Base-by-base conservation (phyloP, 92 coral and sea anemone genomes). In the Phymanthus crucifer region DNA sequence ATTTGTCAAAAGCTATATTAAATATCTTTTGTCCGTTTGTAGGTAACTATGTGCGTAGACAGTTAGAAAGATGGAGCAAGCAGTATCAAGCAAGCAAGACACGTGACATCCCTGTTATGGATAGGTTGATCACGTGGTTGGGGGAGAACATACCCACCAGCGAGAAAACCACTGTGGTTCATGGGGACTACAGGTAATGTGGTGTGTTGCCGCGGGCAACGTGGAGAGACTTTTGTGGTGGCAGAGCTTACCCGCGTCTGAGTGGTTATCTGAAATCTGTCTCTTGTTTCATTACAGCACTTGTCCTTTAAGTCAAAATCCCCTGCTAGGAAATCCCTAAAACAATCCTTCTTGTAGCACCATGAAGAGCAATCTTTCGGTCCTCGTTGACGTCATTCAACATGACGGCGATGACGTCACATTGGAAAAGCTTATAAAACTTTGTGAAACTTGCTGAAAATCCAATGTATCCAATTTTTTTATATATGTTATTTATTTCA, bases 31-130 rank as follows among this genome's bases (percentile, higher is more conserved):
- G 29, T 24, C 21, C 10, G 26, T 10, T 61, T 66, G n/a, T 57
- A 95, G 98, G 94, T 38, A 93, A 71, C 81, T 95, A 95, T 74
- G 89, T 93, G 18, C 88, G 87, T 32, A 92, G 98, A 52, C 98
- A 95, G 74, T 85, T 92, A 27, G 91, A 90, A 78, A 78, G 95
- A 57, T 95, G 98, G 98, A 78, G 90, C 4, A 95, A 95, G 68
- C 98, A 95, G 77, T 95, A 95, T 84, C 87, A 93, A 36, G 97
- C 98, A 16, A 95, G 98, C 86, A 93, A 95, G 61, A 95, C 98
- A 35, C 94, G 86, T 56, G 95, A 93, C 29, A 95, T 93, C 40
- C 91, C 93, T 21, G 76, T 75, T n/a, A 94, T 94, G 98, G 88
- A 94, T 73, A 84, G 79, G 52, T 80, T 94, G 31, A 90, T 88